Base-by-base conservation (phyloP, 2,113 vertebrate species). In the Campylomormyrus numenius region DNA sequence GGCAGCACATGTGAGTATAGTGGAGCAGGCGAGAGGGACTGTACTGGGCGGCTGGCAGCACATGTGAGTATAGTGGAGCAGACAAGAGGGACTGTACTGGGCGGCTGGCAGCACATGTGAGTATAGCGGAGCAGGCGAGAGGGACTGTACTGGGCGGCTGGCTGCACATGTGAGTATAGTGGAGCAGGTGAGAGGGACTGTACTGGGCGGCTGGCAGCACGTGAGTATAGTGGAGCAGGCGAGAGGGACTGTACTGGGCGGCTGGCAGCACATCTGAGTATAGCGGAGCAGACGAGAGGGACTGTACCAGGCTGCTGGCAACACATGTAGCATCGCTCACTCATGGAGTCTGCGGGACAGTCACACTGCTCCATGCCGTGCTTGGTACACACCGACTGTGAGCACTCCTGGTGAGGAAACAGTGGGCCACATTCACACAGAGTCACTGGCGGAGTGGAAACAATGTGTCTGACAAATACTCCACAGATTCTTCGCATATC, bases 221-320 rank as follows among this genome's bases (percentile, higher is more conserved):
- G 83, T 93, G 92, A 91, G n/a, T 70, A 70, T 31, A 70, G n/a
- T 0, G n/a, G 62, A 66, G n/a, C n/a, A 58, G 21, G 1, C 0
- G 21, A 24, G 21, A 66, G n/a, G n/a, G 58, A 66, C 58, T 27
- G n/a, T 66, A 66, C n/a, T 0, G 9, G 58, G 8, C 9, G 27
- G 58, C 62, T 11, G n/a, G 9, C 62, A 27, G 62, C 1, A 27
- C 2, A 77, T 17, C 0, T 39, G 70, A 77, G 35, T 77, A 39
- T 77, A 11, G 17, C 0, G 31, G 27, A 62, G 62, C 42, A 35
- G 8, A 5, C 86, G 62, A 46, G 50, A 70, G 5, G 66, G 35
- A 45, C 92, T 94, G 4, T 87, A 96, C 96, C 96, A 13, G 91
- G 93, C 90, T 95, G 90, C 90, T 97, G 96, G 94, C 96, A 97